A percentile compares a stretch with the other conserved stretches of the same genome.
Conservation (phyloP, 30 jellyfish, hydroid and myxozoan species). For the Aurelia aurita region DNA sequence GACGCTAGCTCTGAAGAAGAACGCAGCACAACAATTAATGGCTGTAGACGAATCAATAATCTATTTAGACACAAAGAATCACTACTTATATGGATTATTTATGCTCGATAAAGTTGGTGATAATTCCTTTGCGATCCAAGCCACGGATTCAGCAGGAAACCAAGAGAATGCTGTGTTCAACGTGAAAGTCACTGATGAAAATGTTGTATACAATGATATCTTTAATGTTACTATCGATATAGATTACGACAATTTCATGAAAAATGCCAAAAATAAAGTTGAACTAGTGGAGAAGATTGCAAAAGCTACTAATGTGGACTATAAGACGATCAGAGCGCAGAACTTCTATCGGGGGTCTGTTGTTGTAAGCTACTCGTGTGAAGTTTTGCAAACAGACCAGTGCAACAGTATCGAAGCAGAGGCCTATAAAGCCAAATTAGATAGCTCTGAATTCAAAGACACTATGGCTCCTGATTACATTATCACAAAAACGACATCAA, state of each 20-base stretch:
- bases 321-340: constrained; percentile 52
- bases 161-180: constrained; percentile 71
- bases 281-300: constrained; percentile 71
- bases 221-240: constrained; percentile 79
- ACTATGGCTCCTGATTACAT: constrained; percentile 70
- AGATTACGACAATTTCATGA: constrained; percentile 47
- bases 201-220: constrained; percentile 33
- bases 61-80: constrained; percentile 50
- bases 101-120: constrained; percentile 42
- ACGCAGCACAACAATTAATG: constrained; percentile 16
- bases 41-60: constrained; percentile 75
- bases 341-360: constrained; percentile 85
- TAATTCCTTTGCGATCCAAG: constrained; percentile 71
- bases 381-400: constrained; percentile 30
- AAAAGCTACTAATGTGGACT: constrained; percentile 65
- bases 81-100: constrained; percentile 67
- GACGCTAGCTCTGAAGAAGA: constrained; percentile 51
- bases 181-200: constrained; percentile 76
- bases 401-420: constrained; percentile 81
- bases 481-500: constrained; percentile 49
- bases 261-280: constrained; percentile 62
- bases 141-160: constrained; percentile 85
- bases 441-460: constrained; percentile 51
- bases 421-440: constrained; percentile 61
- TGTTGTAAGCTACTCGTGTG: constrained; percentile 67